Conservation (phyloP, 1,140 invertebrate species). For the Rhopalosiphum maidis region DNA sequence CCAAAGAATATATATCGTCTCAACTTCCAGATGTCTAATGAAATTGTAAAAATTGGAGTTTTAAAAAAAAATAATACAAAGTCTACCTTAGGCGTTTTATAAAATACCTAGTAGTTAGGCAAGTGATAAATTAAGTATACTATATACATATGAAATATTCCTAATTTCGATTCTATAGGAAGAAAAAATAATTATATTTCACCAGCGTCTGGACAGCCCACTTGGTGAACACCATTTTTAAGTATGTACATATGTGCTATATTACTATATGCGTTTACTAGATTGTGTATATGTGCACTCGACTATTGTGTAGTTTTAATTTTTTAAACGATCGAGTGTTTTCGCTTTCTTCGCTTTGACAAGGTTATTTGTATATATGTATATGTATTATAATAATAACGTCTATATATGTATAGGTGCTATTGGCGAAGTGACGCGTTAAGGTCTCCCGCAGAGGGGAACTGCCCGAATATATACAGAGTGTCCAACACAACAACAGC, state of each 20-base stretch:
- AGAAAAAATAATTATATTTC: background rate
- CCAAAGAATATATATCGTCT: too few species aligned
- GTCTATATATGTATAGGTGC: background rate
- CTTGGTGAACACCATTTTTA: background rate
- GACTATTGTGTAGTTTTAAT: slow-evolving; percentile 16
- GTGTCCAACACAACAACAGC: background rate
- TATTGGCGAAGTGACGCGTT: background rate
- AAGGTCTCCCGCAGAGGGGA: background rate
- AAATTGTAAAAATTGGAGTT: background rate
- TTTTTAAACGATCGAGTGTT: background rate
- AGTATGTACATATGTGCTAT: background rate
- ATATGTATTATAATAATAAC: slow-evolving; percentile 5
- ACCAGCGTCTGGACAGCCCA: background rate
- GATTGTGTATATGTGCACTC: background rate
- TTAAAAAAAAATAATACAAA: background rate
- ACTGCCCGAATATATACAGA: background rate
- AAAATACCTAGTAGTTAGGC: background rate
- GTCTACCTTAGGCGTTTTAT: background rate
- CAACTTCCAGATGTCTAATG: background rate
- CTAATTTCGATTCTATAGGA: background rate
- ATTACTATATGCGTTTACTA: background rate
- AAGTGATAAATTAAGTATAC: background rate
- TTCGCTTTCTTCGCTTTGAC: background rate
- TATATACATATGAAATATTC: background rate
- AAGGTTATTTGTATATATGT: background rate